Evolutionary conservation across 2,888 invertebrate species (phyloP).

Genomic region (Terebella lapidaria): DNA sequence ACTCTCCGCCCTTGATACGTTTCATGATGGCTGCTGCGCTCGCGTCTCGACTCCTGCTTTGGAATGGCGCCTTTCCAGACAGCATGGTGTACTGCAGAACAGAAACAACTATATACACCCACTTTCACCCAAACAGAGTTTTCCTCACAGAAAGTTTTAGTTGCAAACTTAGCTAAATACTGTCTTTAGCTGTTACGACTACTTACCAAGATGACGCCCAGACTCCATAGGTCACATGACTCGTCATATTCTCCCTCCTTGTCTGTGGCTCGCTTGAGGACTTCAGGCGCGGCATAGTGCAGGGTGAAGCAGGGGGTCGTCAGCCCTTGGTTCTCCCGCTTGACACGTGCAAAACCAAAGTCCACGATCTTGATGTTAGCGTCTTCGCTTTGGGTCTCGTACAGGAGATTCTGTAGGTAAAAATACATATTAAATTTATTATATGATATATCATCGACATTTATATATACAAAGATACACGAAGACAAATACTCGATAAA

Average conservation of each 20-base stretch:
- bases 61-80: slow-evolving; percentile 83
- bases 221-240: slow-evolving; percentile 91
- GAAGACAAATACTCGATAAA: too few relatives aligned
- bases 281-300: slow-evolving; percentile 93
- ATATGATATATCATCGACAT: neutral
- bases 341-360: slow-evolving; percentile 88
- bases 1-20: slow-evolving; percentile 72
- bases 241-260: slow-evolving; percentile 67
- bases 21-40: slow-evolving; percentile 72
- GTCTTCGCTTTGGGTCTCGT: slow-evolving; percentile 59
- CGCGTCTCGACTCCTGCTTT: slow-evolving; percentile 65
- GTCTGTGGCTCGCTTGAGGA: slow-evolving; percentile 63
- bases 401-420: slow-evolving; percentile 63
- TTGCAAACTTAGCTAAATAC: neutral
- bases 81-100: slow-evolving; percentile 70
- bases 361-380: slow-evolving; percentile 83
- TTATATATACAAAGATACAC: too few relatives aligned
- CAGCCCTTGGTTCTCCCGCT: slow-evolving; percentile 53
- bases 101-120: neutral
- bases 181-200: neutral
- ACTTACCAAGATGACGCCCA: slow-evolving; percentile 82
- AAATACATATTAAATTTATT: neutral
- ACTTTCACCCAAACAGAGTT: neutral
- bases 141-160: neutral
- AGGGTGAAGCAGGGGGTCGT: slow-evolving; percentile 87